These are phyloP conservation scores for Drosophila lacteicornis DNA, from an alignment of 1,140 invertebrate genomes.

Conservation along the genomic window DNA sequence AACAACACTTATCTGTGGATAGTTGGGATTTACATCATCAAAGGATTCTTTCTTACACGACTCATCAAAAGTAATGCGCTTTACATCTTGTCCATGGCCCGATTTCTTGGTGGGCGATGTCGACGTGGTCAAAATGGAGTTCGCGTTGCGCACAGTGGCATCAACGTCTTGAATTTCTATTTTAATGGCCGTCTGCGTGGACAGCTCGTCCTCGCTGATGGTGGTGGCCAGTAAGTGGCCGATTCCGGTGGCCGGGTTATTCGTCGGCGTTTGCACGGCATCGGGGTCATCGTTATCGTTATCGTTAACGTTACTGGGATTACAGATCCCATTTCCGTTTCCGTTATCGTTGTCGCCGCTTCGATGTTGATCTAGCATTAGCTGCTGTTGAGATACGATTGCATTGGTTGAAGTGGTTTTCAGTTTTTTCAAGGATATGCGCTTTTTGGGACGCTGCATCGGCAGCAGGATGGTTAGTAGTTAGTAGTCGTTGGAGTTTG, in stretches of 20 bases:
- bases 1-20: slow-evolving; percentile 88
- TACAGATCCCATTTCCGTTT: background rate
- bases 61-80: slow-evolving; percentile 85
- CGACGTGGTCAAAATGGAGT: slow-evolving; percentile 50
- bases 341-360: slow-evolving; percentile 19
- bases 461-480: slow-evolving; percentile 34
- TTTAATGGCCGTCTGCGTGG: slow-evolving; percentile 74
- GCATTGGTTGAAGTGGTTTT: slow-evolving; percentile 71
- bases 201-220: slow-evolving; percentile 79
- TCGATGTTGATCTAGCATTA: slow-evolving; percentile 66
- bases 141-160: slow-evolving; percentile 40
- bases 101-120: slow-evolving; percentile 76
- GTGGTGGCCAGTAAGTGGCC: slow-evolving; percentile 42
- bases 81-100: slow-evolving; percentile 83
- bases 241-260: slow-evolving; percentile 22
- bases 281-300: slow-evolving; percentile 35
- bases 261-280: slow-evolving; percentile 53
- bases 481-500: slow-evolving; percentile 33
- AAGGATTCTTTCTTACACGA: slow-evolving; percentile 85
- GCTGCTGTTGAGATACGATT: slow-evolving; percentile 83
- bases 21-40: slow-evolving; percentile 85
- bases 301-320: no score
- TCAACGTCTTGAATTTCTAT: slow-evolving; percentile 74
- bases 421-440: slow-evolving; percentile 76
- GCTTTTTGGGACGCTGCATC: slow-evolving; percentile 81